phyloP scores from a whole-genome alignment of 92 coral and sea anemone species.

The Muricea muricata region DNA sequence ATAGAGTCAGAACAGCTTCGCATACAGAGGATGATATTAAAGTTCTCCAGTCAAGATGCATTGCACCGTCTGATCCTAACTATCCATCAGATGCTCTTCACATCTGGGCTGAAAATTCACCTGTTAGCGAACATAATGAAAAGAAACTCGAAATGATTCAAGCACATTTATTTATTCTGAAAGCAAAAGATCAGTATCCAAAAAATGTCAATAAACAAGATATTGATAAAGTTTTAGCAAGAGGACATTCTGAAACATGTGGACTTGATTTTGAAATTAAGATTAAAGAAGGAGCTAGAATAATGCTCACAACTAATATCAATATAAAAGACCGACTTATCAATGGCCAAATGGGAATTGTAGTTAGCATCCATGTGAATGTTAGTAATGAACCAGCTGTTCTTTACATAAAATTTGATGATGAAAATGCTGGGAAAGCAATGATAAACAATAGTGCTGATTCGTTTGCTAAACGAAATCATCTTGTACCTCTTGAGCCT shows the following conservation, averaged over 20 bases:
- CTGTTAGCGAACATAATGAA: background rate
- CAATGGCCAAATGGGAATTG: background rate
- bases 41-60: conserved; percentile 4
- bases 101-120: conserved; percentile 5
- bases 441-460: too few species aligned
- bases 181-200: conserved; percentile 20
- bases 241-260: background rate
- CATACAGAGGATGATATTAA: conserved; percentile 4
- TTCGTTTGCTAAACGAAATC: too few species aligned
- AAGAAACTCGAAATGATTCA: background rate
- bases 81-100: background rate
- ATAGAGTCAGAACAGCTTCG: background rate
- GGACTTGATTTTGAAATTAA: conserved; percentile 2
- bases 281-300: background rate
- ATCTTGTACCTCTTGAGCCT: too few species aligned
- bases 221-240: background rate
- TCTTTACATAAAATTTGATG: background rate
- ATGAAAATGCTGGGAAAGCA: too few species aligned
- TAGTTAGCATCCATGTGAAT: background rate
- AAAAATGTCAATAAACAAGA: background rate
- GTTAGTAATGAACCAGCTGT: background rate
- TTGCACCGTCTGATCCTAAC: background rate
- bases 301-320: background rate
- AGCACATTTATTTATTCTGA: background rate
- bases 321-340: too few species aligned